Evolutionary conservation across 2,888 invertebrate genomes (phyloP).

Genomic region (Rhamnusium bicolor): DNA sequence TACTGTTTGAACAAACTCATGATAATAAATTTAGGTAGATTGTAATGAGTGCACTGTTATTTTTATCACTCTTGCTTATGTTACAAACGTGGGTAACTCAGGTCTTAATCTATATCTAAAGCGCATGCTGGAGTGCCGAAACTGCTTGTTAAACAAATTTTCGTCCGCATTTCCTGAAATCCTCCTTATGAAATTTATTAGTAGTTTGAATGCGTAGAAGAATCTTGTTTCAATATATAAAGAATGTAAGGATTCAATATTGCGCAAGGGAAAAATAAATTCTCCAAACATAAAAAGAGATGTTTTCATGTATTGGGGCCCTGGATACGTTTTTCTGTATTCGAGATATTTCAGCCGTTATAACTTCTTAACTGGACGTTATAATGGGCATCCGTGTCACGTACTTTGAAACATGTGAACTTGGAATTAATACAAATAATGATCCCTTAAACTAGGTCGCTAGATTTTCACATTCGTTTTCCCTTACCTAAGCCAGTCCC

Average conservation of each 20-base stretch:
- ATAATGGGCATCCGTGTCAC: background rate
- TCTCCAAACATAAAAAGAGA: background rate
- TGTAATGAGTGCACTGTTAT: too few relatives aligned
- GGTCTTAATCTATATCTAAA: too few relatives aligned
- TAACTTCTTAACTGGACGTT: background rate
- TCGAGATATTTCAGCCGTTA: background rate
- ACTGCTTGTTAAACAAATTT: background rate
- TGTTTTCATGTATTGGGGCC: background rate
- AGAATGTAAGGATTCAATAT: constrained; percentile 10
- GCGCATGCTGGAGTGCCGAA: too few relatives aligned
- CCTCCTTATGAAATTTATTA: background rate
- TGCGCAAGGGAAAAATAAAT: background rate
- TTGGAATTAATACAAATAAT: background rate
- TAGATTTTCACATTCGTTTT: too few relatives aligned
- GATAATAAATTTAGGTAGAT: too few relatives aligned
- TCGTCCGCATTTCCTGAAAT: background rate
- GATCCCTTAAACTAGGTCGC: too few relatives aligned
- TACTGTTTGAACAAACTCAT: too few relatives aligned
- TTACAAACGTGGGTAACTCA: too few relatives aligned
- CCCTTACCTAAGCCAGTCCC: too few relatives aligned
- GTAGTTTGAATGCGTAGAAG: background rate
- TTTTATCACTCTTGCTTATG: too few relatives aligned
- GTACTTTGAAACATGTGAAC: background rate
- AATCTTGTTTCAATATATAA: constrained; percentile 4
- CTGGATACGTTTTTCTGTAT: background rate